Percentiles rank a stretch among this genome's conserved stretches.
These are phyloP conservation scores for Vultur gryphus DNA, from an alignment of 2,797 vertebrate genomes.

Conservation along the genomic window DNA sequence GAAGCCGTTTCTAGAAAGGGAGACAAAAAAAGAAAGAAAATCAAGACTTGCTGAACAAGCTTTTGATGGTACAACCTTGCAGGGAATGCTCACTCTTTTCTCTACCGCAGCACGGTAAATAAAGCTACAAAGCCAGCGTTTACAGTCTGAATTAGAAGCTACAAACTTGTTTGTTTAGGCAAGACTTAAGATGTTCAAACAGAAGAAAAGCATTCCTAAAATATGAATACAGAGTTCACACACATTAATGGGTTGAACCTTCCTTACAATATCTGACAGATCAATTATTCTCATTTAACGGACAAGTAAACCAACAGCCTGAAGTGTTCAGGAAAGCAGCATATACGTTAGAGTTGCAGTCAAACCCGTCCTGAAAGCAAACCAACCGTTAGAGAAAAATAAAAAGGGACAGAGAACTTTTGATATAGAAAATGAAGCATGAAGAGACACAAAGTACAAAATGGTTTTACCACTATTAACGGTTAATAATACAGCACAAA, in stretches of 20 bases:
- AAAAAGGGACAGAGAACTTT: not conserved
- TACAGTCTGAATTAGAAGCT: not conserved
- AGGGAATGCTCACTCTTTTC: rapidly evolving
- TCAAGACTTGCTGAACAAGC: not conserved
- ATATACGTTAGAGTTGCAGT: rapidly evolving
- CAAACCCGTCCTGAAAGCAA: not conserved
- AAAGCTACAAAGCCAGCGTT: not conserved
- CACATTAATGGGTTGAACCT: not conserved
- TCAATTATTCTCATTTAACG: not conserved
- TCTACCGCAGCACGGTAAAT: rapidly evolving
- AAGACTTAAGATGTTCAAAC: not conserved
- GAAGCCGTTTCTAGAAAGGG: conserved; percentile 88
- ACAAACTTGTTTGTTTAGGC: not conserved
- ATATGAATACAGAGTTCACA: not conserved
- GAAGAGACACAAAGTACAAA: not conserved
- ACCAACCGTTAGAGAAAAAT: not conserved
- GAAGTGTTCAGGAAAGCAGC: not conserved
- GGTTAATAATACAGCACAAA: not conserved
- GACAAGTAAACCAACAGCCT: not conserved
- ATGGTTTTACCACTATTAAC: not conserved
- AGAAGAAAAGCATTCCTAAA: not conserved
- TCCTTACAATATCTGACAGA: not conserved
- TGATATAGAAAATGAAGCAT: not conserved
- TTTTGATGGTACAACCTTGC: not conserved
- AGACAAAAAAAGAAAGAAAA: not conserved